phyloP scores from a whole-genome alignment of 2,113 vertebrate genomes.

The Corvus cornix region DNA sequence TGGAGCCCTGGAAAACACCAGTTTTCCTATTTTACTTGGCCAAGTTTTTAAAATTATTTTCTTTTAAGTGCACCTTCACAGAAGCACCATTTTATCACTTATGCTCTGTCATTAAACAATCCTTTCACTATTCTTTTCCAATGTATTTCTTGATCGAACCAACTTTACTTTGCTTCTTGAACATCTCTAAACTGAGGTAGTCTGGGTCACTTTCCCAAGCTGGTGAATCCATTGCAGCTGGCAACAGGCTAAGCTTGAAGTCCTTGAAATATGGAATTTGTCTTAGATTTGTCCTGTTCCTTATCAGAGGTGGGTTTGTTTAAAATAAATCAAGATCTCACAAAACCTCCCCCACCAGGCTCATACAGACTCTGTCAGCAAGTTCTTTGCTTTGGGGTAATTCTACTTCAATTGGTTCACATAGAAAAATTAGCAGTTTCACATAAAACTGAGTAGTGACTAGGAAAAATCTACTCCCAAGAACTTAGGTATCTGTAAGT shows the following conservation, averaged over 20 bases:
- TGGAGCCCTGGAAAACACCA: neutral
- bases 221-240: neutral
- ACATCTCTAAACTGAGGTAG: neutral
- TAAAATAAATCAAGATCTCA: neutral
- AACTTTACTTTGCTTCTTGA: neutral
- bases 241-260: neutral
- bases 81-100: neutral
- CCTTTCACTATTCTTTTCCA: neutral
- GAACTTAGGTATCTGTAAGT: neutral
- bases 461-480: neutral
- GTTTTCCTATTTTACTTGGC: neutral
- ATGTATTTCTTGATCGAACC: neutral
- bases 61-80: neutral
- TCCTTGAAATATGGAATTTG: neutral
- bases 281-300: neutral
- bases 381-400: neutral
- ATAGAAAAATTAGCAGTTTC: neutral
- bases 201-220: rapidly evolving
- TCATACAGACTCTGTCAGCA: neutral
- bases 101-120: neutral
- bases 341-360: neutral
- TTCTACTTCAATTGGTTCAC: neutral
- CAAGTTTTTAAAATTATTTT: neutral
- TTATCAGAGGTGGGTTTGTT: neutral
- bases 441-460: neutral